phyloP scores from a whole-genome alignment of 2,888 invertebrate species.

The Brachypalpus laphriformis region DNA sequence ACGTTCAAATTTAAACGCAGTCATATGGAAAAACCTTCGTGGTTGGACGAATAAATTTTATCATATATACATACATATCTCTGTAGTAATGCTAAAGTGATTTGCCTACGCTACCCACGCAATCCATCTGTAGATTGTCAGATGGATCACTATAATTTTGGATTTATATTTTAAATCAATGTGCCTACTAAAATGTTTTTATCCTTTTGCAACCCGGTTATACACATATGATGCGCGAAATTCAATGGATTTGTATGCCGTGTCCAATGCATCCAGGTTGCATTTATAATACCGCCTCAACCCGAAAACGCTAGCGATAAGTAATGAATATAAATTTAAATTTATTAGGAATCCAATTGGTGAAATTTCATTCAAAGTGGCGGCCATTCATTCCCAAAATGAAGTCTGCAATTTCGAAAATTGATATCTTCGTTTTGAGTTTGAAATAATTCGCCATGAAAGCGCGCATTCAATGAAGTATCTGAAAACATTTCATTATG shows the following conservation, averaged over 20 bases:
- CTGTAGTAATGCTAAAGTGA: constrained; percentile 4
- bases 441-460: constrained; percentile 51
- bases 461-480: constrained; percentile 43
- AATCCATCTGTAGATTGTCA: not conserved
- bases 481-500: constrained; percentile 50
- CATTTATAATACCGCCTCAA: not conserved
- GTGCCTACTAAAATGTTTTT: constrained; percentile 3
- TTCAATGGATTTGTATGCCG: constrained; percentile 8
- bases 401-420: constrained; percentile 63
- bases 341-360: constrained; percentile 64
- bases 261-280: not conserved
- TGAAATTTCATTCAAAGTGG: constrained; percentile 41
- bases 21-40: constrained; percentile 51
- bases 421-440: constrained; percentile 59
- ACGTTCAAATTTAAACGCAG: constrained; percentile 25
- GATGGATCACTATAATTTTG: constrained; percentile 23
- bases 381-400: constrained; percentile 13
- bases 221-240: constrained; percentile 32
- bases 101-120: not conserved
- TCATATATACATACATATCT: too few relatives aligned
- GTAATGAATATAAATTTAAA: constrained; percentile 67
- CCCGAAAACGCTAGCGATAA: constrained; percentile 22
- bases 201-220: constrained; percentile 16
- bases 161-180: constrained; percentile 38
- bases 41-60: constrained; percentile 43